Percentiles rank a stretch among this genome's conserved stretches.
These are phyloP conservation scores for Nemotelus pantherinus DNA, from an alignment of 2,888 invertebrate species.

Conservation along the genomic window DNA sequence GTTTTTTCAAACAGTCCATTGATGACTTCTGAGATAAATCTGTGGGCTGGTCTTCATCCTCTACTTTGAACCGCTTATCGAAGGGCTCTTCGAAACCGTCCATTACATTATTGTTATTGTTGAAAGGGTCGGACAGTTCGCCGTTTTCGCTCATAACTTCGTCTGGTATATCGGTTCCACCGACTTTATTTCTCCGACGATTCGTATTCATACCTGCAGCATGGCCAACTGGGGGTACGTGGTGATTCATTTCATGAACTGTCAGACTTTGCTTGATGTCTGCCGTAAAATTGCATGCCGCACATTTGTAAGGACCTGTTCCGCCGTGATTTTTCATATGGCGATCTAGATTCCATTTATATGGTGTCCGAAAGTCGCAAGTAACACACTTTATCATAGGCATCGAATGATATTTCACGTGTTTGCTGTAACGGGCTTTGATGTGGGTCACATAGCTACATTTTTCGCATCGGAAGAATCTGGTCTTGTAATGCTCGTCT, in stretches of 20 bases:
- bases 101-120: conserved; percentile 59
- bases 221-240: conserved; percentile 82
- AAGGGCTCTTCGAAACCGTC: conserved; percentile 61
- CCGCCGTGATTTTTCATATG: conserved; percentile 93
- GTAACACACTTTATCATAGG: conserved; percentile 93
- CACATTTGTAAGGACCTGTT: conserved; percentile 84
- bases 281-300: conserved; percentile 88
- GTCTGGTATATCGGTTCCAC: conserved; percentile 66
- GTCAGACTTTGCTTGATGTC: conserved; percentile 92
- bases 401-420: conserved; percentile 93
- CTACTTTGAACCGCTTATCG: conserved; percentile 55
- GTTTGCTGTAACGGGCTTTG: conserved; percentile 88
- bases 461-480: conserved; percentile 86
- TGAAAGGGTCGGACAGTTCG: conserved; percentile 44
- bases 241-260: conserved; percentile 91
- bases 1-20: conserved; percentile 64
- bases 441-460: conserved; percentile 93
- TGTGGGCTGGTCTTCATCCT: conserved; percentile 61
- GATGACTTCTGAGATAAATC: conserved; percentile 64
- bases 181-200: conserved; percentile 78
- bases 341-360: conserved; percentile 92
- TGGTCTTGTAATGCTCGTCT: conserved; percentile 78
- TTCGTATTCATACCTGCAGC: conserved; percentile 67
- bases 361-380: conserved; percentile 92
- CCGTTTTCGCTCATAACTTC: conserved; percentile 52